Evolutionary conservation across 2,888 invertebrate genomes (phyloP), one percentile per base, ranked within the genome.

Genomic region (Emesis castigata): DNA sequence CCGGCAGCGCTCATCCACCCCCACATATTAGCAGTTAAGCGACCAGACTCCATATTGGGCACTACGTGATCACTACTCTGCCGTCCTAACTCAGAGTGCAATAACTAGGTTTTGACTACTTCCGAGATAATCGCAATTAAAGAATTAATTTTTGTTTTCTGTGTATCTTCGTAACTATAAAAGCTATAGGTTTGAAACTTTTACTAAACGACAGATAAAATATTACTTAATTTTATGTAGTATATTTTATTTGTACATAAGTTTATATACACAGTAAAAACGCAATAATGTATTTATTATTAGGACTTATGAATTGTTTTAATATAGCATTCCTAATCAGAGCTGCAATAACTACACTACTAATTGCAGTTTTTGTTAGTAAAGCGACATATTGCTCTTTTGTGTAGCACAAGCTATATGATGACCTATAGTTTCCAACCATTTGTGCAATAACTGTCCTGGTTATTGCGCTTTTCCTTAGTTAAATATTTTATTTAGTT

Each of bases 141-240:
- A 44, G 22, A 39, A 44, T 66, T 39, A 39, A 14, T 66, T 73
- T 65, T 65, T 73, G 65, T 73, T 73, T 65, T 73, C 29, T 53
- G 73, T 73, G 56, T 58, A 73, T 73, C 73, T 73, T 73, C 39
- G 20, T 58, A 58, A 73, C 65, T 65, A 65, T 65, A 18, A 31
- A 73, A 73, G 65, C 65, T 65, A 73, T 73, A n/a, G 22, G 8
- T 29, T 68, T 73, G 34, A 68, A 73, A 68, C 80, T 82, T 66
- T 74, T 66, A 69, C 73, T 31, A 64, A 71, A 69, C 44, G 56
- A 22, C 76, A 29, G 56, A 68, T 48, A 75, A 65, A 31, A 68
- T 74, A 73, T 64, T 22, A 44, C 39, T 64, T 69, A 69, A 74
- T 68, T 48, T 74, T 74, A 62, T 69, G 69, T 73, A 66, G 56